A percentile compares a stretch with the other conserved stretches of the same genome.
These are phyloP conservation scores for Clarias batrachus DNA, from an alignment of 2,113 vertebrate species.

Conservation along the genomic window DNA sequence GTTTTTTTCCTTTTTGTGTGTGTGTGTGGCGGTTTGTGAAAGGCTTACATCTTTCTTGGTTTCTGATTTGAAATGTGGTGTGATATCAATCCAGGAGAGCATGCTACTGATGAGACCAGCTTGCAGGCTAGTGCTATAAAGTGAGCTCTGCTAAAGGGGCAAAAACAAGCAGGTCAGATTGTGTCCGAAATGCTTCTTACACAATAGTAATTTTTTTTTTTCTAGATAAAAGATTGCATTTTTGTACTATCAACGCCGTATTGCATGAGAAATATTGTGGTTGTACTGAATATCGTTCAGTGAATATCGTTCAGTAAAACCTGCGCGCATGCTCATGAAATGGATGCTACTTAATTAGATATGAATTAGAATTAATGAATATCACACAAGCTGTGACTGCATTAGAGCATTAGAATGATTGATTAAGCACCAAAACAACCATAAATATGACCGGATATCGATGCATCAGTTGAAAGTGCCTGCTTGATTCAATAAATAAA, in stretches of 20 bases:
- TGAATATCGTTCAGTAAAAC: not conserved
- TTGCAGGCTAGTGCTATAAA: not conserved
- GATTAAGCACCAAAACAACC: not conserved
- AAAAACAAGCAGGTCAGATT: not conserved
- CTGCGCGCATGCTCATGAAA: too few relatives aligned
- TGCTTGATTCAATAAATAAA: not conserved
- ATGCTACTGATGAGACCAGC: not conserved
- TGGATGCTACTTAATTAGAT: not conserved
- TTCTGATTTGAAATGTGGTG: not conserved
- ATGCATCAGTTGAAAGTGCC: not conserved
- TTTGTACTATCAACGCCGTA: not conserved
- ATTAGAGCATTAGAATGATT: not conserved
- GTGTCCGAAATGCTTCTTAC: not conserved
- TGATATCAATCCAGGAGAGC: not conserved
- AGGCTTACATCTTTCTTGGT: not conserved
- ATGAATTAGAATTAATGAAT: not conserved
- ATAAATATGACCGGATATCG: not conserved
- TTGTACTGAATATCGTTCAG: not conserved
- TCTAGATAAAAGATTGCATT: too few relatives aligned
- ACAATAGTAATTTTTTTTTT: not conserved
- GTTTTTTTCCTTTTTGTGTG: not conserved
- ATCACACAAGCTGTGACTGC: not conserved
- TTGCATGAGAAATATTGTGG: not conserved
- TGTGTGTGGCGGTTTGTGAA: not conserved
- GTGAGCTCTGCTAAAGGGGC: not conserved